Conservation (phyloP, 1,140 invertebrate species). For the Microplitis demolitor region DNA sequence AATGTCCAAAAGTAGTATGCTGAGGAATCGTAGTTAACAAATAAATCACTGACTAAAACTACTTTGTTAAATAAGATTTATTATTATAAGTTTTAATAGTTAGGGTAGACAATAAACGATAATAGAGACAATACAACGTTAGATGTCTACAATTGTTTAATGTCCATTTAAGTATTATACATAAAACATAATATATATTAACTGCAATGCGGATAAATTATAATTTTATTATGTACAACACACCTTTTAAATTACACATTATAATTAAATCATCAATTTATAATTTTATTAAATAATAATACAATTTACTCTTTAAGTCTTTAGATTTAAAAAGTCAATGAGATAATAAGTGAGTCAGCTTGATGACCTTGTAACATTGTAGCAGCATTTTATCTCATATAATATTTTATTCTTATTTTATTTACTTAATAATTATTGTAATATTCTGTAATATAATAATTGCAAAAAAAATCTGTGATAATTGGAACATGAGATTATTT, state of each 20-base stretch:
- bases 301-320: too few relatives aligned
- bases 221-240: too few relatives aligned
- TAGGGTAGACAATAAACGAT: background rate
- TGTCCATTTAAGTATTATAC: too few relatives aligned
- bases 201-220: constrained; percentile 22
- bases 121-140: background rate
- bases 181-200: too few relatives aligned
- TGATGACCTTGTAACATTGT: background rate
- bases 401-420: too few relatives aligned
- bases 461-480: too few relatives aligned
- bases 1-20: background rate
- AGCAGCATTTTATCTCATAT: background rate
- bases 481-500: too few relatives aligned
- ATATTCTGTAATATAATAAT: too few relatives aligned
- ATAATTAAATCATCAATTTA: too few relatives aligned
- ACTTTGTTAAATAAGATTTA: background rate
- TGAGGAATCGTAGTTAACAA: background rate
- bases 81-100: background rate
- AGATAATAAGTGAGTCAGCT: background rate
- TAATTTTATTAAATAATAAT: too few relatives aligned
- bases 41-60: constrained; percentile 4
- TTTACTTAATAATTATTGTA: too few relatives aligned
- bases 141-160: background rate
- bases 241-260: too few relatives aligned
- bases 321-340: background rate